These are phyloP conservation scores for Hypocryptadius cinnamomeus DNA, from an alignment of 2,113 vertebrate species.

Conservation along the genomic window DNA sequence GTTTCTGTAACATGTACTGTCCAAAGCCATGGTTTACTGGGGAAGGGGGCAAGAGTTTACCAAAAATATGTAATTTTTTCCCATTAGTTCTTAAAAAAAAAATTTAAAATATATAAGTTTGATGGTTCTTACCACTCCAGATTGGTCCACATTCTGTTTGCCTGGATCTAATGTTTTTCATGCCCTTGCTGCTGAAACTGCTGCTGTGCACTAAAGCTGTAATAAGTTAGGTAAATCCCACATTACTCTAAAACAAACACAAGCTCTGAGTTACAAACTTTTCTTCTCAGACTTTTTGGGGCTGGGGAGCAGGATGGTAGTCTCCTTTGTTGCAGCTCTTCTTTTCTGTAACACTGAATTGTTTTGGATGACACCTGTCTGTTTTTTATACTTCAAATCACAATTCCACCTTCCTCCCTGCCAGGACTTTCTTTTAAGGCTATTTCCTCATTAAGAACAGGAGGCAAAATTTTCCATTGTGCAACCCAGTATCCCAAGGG, in stretches of 20 bases:
- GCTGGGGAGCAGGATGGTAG: neutral
- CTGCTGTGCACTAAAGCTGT: neutral
- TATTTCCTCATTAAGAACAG: neutral
- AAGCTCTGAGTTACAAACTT: neutral
- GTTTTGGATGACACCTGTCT: neutral
- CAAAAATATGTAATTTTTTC: neutral
- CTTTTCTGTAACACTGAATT: neutral
- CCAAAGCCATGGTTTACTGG: neutral
- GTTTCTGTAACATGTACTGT: neutral
- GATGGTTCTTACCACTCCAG: neutral
- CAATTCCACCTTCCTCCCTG: neutral
- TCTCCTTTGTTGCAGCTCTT: neutral
- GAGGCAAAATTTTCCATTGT: neutral
- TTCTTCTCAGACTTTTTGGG: neutral
- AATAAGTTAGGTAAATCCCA: slow-evolving; percentile 33
- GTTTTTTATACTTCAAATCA: neutral
- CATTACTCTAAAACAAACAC: slow-evolving; percentile 3
- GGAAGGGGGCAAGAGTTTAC: neutral
- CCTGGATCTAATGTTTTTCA: slow-evolving; percentile 1
- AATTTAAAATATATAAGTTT: neutral
- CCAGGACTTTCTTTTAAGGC: neutral
- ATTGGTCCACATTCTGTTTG: slow-evolving; percentile 21
- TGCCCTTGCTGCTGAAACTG: neutral
- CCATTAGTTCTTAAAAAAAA: neutral
- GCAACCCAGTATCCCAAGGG: neutral